phyloP scores from a whole-genome alignment of 2,797 vertebrate genomes.

The Notoglanidium macrostoma region DNA sequence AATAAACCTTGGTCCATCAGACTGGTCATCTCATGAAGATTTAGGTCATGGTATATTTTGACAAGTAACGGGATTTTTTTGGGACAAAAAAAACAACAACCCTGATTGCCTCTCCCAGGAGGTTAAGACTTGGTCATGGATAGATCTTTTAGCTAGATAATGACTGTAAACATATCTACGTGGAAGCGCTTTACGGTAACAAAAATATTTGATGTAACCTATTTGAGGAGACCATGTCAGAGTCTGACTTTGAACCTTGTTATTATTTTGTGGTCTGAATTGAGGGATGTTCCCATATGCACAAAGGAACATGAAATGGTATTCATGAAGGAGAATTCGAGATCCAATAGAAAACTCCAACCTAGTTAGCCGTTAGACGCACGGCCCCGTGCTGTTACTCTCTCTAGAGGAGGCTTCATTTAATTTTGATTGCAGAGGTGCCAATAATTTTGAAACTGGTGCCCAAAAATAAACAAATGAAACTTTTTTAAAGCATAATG shows the following conservation, averaged over 20 bases:
- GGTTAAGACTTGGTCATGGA: background rate
- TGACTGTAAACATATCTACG: background rate
- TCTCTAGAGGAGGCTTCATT: background rate
- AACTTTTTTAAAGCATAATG: background rate
- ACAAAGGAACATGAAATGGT: background rate
- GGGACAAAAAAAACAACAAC: too few relatives aligned
- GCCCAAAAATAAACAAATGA: background rate
- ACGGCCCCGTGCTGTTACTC: background rate
- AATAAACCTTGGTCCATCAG: background rate
- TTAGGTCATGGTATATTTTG: background rate
- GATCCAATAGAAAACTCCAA: background rate
- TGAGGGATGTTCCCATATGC: background rate
- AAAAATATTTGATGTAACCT: too few relatives aligned
- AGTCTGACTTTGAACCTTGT: background rate
- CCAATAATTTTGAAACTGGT: slow-evolving; percentile 21
- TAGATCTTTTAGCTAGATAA: background rate
- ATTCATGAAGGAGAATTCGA: background rate
- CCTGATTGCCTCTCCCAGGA: background rate
- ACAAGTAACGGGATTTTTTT: background rate
- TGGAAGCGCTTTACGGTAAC: background rate
- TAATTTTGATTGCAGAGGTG: background rate
- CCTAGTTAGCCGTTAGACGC: background rate
- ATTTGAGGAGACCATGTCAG: too few relatives aligned
- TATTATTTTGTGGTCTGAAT: background rate
- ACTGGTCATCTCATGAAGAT: background rate